Evolutionary conservation across 1,140 invertebrate genomes (phyloP), one percentile per base, ranked within the genome.

Genomic region (Megathymus violae): DNA sequence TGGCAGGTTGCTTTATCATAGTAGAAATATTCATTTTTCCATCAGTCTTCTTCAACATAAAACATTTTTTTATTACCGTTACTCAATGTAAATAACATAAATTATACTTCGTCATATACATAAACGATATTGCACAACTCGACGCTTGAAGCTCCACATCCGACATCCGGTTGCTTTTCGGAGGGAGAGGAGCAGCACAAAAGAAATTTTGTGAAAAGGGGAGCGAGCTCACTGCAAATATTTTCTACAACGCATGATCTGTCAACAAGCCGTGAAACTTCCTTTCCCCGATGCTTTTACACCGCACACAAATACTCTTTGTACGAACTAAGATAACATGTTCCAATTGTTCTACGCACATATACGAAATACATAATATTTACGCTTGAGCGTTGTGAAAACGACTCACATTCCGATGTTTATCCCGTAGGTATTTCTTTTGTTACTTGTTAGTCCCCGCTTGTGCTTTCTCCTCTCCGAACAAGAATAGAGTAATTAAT

Each of bases 351-450:
- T 60, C 43, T 47, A 60, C 56, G 17, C 56, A 31, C 48, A 60
- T 60, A 48, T 60, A 60, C 56, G 48, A 60, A 38, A 60, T 48
- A 59, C 44, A 62, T 52, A 46, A 69, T 72, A 72, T 70, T 52
- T 58, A 44, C 46, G 47, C 19, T 36, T 43, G 59, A 65, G 66
- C 16, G 36, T 62, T 62, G 62, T 52, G 58, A 69, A 67, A 66
- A 67, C 67, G 66, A 62, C 68, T 72, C 60, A 73, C 52, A 69
- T 78, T 72, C 68, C 64, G 48, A 68, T 62, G 68, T 64, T 68
- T 71, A 74, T 70, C 52, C 54, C 64, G 66, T 69, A 69, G 66
- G 48, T 64, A 80, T 76, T 86, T 71, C 74, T 69, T 87, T 82
- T 85, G 78, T 82, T 73, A 70, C 46, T 43, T 64, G 48, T 11